Percentiles rank a stretch among this genome's conserved stretches.
These are phyloP conservation scores for Pelosia muscerda DNA, from an alignment of 2,888 invertebrate species.

Conservation along the genomic window DNA sequence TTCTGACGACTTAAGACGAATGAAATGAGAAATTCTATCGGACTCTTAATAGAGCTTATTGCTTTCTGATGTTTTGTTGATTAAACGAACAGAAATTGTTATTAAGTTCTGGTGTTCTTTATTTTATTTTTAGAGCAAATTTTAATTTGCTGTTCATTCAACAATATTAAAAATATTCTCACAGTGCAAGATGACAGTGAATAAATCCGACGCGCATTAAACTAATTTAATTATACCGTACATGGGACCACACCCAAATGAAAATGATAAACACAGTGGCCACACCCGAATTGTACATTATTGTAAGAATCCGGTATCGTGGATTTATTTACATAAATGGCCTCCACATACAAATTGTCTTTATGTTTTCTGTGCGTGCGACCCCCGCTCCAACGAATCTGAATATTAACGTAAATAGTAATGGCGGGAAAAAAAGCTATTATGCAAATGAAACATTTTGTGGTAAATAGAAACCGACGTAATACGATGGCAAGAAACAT, in stretches of 20 bases:
- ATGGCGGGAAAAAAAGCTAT: conserved; percentile 85
- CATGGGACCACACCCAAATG: conserved; percentile 73
- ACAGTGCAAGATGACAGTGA: conserved; percentile 37
- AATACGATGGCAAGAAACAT: conserved; percentile 78
- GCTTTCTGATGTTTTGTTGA: conserved; percentile 85
- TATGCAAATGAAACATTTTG: conserved; percentile 87
- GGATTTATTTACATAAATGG: conserved; percentile 86
- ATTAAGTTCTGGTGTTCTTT: conserved; percentile 63
- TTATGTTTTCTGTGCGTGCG: conserved; percentile 86
- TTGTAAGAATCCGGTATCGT: conserved; percentile 81
- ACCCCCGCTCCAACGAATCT: conserved; percentile 81
- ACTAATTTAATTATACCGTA: conserved; percentile 65
- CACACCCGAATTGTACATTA: conserved; percentile 74
- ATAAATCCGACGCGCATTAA: conserved; percentile 55
- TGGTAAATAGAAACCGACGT: conserved; percentile 85
- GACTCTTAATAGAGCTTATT: conserved; percentile 82
- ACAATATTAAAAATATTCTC: conserved; percentile 36
- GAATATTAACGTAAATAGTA: conserved; percentile 86
- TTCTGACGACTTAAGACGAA: conserved; percentile 86
- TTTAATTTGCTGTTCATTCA: conserved; percentile 57
- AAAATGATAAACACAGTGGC: conserved; percentile 74
- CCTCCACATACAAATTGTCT: conserved; percentile 83
- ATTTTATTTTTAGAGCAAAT: conserved; percentile 65
- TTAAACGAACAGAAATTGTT: conserved; percentile 78
- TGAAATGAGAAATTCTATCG: conserved; percentile 86